A percentile compares a stretch with the other conserved stretches of the same genome.
phyloP scores from a whole-genome alignment of 1,140 invertebrate genomes.

The Papilio polytes region DNA sequence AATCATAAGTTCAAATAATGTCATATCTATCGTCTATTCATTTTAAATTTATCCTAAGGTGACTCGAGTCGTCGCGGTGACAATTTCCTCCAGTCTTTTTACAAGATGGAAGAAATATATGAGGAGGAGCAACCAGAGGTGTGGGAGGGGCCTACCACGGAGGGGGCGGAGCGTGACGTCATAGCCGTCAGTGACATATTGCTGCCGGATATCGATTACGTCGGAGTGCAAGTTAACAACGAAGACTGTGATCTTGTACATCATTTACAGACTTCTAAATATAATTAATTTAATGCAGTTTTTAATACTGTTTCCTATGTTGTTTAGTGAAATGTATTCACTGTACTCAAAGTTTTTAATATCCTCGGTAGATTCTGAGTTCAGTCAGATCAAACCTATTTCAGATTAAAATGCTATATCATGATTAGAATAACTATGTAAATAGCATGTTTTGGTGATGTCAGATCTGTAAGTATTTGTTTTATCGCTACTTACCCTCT shows the following conservation, averaged over 20 bases:
- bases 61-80: conserved; percentile 1
- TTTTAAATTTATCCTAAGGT: background rate
- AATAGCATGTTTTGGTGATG: too few relatives aligned
- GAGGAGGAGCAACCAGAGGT: conserved; percentile 3
- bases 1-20: too few relatives aligned
- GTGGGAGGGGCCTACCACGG: conserved; percentile 34
- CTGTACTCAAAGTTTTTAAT: too few relatives aligned
- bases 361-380: too few relatives aligned
- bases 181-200: background rate
- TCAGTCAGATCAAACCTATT: too few relatives aligned
- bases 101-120: conserved; percentile 28
- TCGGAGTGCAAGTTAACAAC: conserved; percentile 12
- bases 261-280: background rate
- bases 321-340: too few relatives aligned
- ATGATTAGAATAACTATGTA: too few relatives aligned
- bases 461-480: too few relatives aligned
- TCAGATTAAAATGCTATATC: too few relatives aligned
- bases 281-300: background rate
- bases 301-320: too few relatives aligned
- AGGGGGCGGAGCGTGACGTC: conserved; percentile 17
- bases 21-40: too few relatives aligned
- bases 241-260: conserved; percentile 21
- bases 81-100: background rate
- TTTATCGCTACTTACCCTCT: too few relatives aligned
- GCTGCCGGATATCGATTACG: conserved; percentile 39